phyloP scores from a whole-genome alignment of 2,797 vertebrate genomes.

The Bryconaethiops microstoma region DNA sequence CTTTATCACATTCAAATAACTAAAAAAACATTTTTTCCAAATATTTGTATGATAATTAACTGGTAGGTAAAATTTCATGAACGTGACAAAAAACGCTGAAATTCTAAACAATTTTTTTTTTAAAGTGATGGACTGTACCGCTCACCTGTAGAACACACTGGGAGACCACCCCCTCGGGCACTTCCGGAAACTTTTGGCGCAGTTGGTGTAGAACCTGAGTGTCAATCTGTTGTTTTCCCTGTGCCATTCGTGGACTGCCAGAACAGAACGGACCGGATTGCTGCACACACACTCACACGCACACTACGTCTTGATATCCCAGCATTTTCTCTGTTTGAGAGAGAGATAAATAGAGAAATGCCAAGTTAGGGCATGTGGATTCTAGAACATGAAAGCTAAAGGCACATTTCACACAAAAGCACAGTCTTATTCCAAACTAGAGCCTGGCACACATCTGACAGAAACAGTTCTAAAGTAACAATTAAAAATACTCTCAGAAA shows the following conservation, averaged over 20 bases:
- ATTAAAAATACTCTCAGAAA: too few species aligned
- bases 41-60: background rate
- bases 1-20: too few species aligned
- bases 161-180: constrained; percentile 97
- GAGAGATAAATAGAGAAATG: background rate
- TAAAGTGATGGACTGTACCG: background rate
- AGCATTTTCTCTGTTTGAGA: constrained; percentile 85
- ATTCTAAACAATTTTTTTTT: too few species aligned
- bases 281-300: constrained; percentile 56
- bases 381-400: background rate
- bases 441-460: background rate
- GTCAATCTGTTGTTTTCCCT: constrained; percentile 99
- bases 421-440: background rate
- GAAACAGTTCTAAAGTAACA: background rate
- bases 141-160: constrained; percentile 96
- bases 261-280: constrained; percentile 81
- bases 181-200: constrained; percentile 98
- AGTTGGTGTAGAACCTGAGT: constrained; percentile 99
- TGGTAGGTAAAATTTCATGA: too few species aligned
- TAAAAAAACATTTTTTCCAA: background rate
- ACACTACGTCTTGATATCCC: constrained; percentile 73
- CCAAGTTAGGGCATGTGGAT: background rate
- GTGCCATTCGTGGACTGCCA: constrained; percentile 99
- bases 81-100: too few species aligned
- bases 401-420: background rate